Base-by-base conservation (phyloP, 2,113 vertebrate genomes). In the Dunckerocampus dactyliophorus region DNA sequence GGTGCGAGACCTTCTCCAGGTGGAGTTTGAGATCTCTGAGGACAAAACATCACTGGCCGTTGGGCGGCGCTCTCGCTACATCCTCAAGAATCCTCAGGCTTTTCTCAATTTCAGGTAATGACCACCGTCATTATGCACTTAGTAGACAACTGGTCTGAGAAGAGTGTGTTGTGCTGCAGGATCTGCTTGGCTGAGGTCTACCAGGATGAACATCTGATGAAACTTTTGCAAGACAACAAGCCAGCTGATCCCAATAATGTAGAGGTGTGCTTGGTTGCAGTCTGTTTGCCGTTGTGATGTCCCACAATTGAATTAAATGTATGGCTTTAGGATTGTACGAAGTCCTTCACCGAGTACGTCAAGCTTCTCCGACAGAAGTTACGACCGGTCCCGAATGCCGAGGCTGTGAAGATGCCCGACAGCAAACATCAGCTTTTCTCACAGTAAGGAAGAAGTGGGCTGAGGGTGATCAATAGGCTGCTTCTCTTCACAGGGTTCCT, bases 41-140 rank as follows among this genome's bases (percentile, higher is more conserved):
- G 96, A 99, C 60, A 99, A 99, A 84, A 99, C 97, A 0, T 98
- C 96, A 1, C 72, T 93, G 1, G 92, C 97, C 0, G 94, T 98
- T 0, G 92, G 93, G 2, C 91, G 97, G 13, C 90, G 96, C 63
- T 88, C 94, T 9, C 92, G 94, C 28, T 96, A 95, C 69, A 98
- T 98, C 64, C 88, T 99, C 77, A 96, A 91, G 72, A 99, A 96
- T 51, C 93, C 95, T 0, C 95, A 97, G 77, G 94, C 94, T 0
- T 91, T 92, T 17, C 92, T 98, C 31, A 98, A 97, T 85, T 97
- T 93, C 59, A 97, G 93, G 95, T 96, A 73, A 42, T 90, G 58
- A 0, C 4, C 5, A 13, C 21, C 11, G 4, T 17, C 31, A 8
- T 9, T 1, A 5, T n/a, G 37, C 7, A 8, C 31, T 34, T 5